A percentile compares a stretch with the other conserved stretches of the same genome.
phyloP scores from a whole-genome alignment of 92 coral and sea anemone species.

The Palythoa caribaeorum region DNA sequence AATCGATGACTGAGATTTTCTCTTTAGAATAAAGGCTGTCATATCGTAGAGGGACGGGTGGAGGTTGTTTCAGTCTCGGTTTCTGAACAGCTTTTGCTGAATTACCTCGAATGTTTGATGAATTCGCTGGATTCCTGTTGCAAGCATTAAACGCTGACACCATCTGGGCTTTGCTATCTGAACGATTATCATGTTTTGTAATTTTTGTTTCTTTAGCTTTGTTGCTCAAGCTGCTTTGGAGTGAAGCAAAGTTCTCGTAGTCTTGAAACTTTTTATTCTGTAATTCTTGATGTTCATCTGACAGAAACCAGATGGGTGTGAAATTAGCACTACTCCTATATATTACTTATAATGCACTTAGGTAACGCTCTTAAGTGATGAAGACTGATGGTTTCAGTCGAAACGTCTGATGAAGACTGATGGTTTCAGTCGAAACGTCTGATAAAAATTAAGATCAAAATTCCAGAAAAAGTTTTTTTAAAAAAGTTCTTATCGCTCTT shows the following conservation, averaged over 20 bases:
- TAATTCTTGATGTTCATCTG: neutral
- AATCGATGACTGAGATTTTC: neutral
- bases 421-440: no score
- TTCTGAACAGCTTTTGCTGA: neutral
- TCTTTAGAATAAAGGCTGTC: slow-evolving; percentile 15
- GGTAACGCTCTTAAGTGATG: no score
- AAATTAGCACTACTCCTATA: no score
- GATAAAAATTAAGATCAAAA: no score
- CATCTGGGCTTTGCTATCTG: neutral
- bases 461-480: no score
- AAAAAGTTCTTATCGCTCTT: no score
- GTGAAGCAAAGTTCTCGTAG: neutral
- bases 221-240: neutral
- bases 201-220: neutral
- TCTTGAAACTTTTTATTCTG: neutral
- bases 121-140: neutral
- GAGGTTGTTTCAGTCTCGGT: neutral
- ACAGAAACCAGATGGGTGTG: neutral
- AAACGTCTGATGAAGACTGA: no score
- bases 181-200: neutral
- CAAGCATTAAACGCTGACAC: neutral
- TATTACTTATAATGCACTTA: no score
- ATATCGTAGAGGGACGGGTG: slow-evolving; percentile 24
- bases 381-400: no score
- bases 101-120: neutral